Conservation (phyloP, 2,797 vertebrate genomes). For the Poecile montanus region DNA sequence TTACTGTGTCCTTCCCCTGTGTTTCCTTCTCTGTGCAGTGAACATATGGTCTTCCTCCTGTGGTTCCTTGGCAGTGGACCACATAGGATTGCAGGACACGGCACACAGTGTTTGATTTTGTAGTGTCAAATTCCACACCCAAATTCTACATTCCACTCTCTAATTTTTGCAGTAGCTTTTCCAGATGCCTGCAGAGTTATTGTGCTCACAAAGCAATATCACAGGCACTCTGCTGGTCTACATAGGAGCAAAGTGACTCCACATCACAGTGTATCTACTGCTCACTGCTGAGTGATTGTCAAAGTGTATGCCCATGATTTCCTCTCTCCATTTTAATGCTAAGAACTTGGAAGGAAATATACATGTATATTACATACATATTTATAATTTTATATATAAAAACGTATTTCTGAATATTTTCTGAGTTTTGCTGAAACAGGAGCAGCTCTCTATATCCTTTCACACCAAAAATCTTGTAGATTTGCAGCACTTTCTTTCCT, state of each 20-base stretch:
- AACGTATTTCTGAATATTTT: neutral
- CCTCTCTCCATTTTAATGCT: neutral
- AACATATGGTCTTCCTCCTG: neutral
- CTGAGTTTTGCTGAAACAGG: neutral
- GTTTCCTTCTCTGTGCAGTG: neutral
- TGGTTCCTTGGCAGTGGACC: neutral
- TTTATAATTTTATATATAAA: neutral
- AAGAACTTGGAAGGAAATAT: neutral
- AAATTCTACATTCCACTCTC: neutral
- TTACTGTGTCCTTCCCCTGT: neutral
- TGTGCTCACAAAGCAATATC: neutral
- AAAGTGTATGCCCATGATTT: neutral
- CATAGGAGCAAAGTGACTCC: neutral
- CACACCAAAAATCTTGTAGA: neutral
- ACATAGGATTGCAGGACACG: accelerated
- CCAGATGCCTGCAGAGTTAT: neutral
- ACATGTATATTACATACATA: neutral
- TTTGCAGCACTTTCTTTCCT: neutral
- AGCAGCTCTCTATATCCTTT: neutral
- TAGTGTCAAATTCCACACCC: neutral
- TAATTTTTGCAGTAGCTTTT: neutral
- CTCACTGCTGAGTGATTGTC: neutral
- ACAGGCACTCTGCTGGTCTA: neutral
- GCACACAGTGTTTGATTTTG: accelerated
- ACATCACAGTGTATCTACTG: neutral